Base-by-base conservation (phyloP, 2,888 invertebrate genomes). In the Coronaproctus castanopsis region DNA sequence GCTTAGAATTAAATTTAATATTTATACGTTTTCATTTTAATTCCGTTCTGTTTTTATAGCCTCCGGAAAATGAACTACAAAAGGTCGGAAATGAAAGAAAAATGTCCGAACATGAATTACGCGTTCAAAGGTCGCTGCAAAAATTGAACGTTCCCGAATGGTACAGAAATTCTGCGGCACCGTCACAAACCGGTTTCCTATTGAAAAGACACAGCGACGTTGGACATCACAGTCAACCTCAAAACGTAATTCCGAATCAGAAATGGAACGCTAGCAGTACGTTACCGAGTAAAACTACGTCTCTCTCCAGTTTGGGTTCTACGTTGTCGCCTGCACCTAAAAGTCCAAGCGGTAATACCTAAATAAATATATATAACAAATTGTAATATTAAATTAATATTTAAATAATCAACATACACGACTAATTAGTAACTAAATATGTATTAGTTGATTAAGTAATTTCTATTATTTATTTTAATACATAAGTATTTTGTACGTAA, bases 71-170 rank as follows among this genome's bases (percentile, higher is more conserved):
- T 82, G 88, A 90, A 74, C 78, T 90, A 71, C 87, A 89, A 76
- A 88, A 88, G 77, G 69, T 67, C 54, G 82, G 83, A 71, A 77
- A 78, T 63, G 85, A 85, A 70, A 80, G 87, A 63, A 83, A 84
- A 70, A 83, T 91, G 70, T 93, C 92, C 64, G 92, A 92, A 76
- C 91, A 92, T 76, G 92, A 95, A 74, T 77, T 93, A 65, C 81
- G 93, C 66, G 88, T 95, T 63, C 89, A 91, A 73, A 83, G 90
- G 67, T 93, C 93, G 57, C 75, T 95, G 69, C 91, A 92, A 74
- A 87, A 89, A 70, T 82, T 95, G 67, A 88, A 91, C 75, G 85
- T 95, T 64, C 95, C 95, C 63, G 91, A 93, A 72, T 95, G 95
- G 95, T 93, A 83, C 76, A 83, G 82, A 71, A 83, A 81, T 71